These are phyloP conservation scores for Pituophis catenifer DNA, from an alignment of 2,113 vertebrate species.

Conservation along the genomic window DNA sequence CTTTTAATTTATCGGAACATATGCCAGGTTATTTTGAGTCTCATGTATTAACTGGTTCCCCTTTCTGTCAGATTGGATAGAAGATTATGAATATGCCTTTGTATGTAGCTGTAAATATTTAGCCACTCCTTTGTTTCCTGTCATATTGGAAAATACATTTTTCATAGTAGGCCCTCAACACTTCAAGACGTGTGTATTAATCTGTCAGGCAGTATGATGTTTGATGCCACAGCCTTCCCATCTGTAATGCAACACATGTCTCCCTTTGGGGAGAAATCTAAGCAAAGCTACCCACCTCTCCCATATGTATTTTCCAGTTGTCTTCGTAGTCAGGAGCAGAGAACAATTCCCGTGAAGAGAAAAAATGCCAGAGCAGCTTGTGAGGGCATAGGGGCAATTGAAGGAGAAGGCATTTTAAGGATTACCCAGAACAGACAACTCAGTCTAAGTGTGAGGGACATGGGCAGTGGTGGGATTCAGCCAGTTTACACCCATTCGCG, in stretches of 20 bases:
- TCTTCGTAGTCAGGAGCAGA: neutral
- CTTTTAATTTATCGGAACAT: neutral
- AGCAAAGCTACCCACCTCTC: neutral
- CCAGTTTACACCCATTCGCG: rapidly evolving
- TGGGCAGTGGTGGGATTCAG: no score
- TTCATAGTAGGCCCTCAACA: neutral
- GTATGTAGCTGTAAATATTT: neutral
- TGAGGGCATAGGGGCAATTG: neutral
- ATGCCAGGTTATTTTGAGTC: neutral
- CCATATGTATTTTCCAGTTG: neutral
- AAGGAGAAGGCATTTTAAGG: neutral
- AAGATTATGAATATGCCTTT: neutral
- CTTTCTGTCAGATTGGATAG: neutral
- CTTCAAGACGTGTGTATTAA: neutral
- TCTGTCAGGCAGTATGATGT: neutral
- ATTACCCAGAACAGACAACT: neutral
- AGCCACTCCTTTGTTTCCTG: neutral
- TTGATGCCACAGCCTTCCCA: neutral
- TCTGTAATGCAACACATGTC: neutral
- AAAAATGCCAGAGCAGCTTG: neutral
- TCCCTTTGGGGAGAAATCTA: neutral
- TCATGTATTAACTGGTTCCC: neutral
- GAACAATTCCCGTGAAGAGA: neutral
- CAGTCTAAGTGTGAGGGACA: neutral
- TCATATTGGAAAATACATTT: neutral